phyloP scores from a whole-genome alignment of 2,888 invertebrate species.

The Phyto melanocephala region DNA sequence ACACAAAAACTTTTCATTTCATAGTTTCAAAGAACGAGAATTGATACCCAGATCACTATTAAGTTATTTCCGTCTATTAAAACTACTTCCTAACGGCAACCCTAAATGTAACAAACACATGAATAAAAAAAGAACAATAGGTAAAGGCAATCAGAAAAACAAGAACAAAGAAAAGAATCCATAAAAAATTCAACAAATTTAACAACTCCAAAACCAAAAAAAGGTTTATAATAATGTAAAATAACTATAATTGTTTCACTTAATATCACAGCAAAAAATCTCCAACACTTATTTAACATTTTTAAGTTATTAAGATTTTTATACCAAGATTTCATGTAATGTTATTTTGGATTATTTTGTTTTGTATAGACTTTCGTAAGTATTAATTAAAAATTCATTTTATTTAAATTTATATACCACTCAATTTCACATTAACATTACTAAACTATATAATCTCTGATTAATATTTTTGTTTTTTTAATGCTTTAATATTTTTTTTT shows the following conservation, averaged over 20 bases:
- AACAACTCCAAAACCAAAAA: too few relatives aligned
- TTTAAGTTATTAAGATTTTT: slow-evolving; percentile 4
- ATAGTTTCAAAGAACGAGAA: too few relatives aligned
- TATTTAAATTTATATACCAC: background rate
- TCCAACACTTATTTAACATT: background rate
- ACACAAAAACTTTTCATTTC: too few relatives aligned
- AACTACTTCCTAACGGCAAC: too few relatives aligned
- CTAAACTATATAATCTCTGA: too few relatives aligned
- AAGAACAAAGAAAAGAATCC: background rate
- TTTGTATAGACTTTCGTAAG: slow-evolving; percentile 43
- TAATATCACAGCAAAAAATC: background rate
- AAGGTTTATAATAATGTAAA: too few relatives aligned
- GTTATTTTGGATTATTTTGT: slow-evolving; percentile 53
- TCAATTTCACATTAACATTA: background rate
- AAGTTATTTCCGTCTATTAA: too few relatives aligned
- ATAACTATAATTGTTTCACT: background rate
- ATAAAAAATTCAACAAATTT: too few relatives aligned
- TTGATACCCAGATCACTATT: too few relatives aligned
- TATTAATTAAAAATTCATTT: slow-evolving; percentile 7
- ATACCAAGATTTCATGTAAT: background rate
- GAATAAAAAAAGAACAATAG: background rate
- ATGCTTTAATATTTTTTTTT: background rate
- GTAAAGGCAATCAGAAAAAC: slow-evolving; percentile 9
- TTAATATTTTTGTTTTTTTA: background rate
- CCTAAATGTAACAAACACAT: slow-evolving; percentile 8